Evolutionary conservation across 2,113 vertebrate species (phyloP).

Genomic region (Gopherus evgoodei): DNA sequence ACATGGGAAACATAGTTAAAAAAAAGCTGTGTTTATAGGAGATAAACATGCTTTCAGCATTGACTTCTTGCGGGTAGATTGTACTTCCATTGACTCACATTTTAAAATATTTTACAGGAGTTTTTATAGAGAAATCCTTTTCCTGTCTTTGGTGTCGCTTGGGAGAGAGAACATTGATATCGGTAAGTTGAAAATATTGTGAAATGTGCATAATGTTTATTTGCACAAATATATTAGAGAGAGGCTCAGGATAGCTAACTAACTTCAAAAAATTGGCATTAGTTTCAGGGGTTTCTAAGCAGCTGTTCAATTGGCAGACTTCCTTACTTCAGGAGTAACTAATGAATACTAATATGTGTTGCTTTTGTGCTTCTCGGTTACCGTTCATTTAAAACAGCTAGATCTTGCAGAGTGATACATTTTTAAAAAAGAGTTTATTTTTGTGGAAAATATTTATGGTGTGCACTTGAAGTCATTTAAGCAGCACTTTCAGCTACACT

Average conservation of each 20-base stretch:
- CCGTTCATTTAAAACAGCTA: not conserved
- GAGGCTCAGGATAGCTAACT: not conserved
- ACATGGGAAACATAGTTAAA: not conserved
- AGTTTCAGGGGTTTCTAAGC: not conserved
- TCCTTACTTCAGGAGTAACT: not conserved
- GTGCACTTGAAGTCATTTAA: not conserved
- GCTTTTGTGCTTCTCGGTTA: not conserved
- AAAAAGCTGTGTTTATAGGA: not conserved
- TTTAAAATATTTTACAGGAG: constrained; percentile 84
- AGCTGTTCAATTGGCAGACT: not conserved
- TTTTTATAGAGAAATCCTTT: constrained; percentile 96
- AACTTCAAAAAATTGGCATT: not conserved
- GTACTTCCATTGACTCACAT: not conserved
- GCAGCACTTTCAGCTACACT: not conserved
- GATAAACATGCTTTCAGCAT: not conserved
- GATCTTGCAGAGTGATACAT: not conserved
- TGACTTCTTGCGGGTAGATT: not conserved
- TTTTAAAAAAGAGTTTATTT: not conserved
- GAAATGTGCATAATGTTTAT: not conserved
- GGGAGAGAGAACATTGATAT: constrained; percentile 97
- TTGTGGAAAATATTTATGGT: not conserved
- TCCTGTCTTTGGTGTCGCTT: constrained; percentile 94
- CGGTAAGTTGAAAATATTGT: constrained; percentile 83
- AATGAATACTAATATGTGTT: not conserved
- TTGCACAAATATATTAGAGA: not conserved